Evolutionary conservation across 2,888 invertebrate species (phyloP), one percentile per base, ranked within the genome.

Genomic region (Hydrotaea cyrtoneurina): DNA sequence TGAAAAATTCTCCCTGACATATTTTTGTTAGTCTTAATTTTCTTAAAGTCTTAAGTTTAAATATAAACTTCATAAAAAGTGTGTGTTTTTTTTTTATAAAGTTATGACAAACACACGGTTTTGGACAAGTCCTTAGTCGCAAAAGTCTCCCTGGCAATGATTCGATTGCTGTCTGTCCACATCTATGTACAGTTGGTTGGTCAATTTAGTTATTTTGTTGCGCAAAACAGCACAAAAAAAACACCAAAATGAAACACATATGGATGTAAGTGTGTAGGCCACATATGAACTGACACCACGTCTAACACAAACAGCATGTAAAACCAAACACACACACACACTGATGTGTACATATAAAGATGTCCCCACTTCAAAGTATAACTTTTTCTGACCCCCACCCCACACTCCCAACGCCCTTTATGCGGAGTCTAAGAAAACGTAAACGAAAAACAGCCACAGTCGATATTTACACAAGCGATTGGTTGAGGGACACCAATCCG

Each of bases 391-490:
- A 7, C 31, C 39, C 50, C 2, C 50, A 43, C 7, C 57, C 23
- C 57, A 21, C 57, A 3, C 23, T 7, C 39, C 66, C 43, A 43
- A 31, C 66, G 2, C 3, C 31, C 31, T 4, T 2, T 31, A 43
- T 46, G 19, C 19, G n/a, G n/a, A n/a, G n/a, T 19, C 39, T 66
- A 19, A 66, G 39, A 66, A 43, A 39, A 2, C 31, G 31, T n/a
- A 31, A 31, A 31, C 31, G 3, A 7, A 31, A 31, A 7, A 19
- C 39, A 43, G 43, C 46, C 69, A 46, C 23, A 21, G 78, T 66
- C 77, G 84, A 89, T 92, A 90, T 92, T 92, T 92, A 90, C 92
- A 90, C 90, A 91, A 90, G 89, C 91, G 92, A 92, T 92, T 92
- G 92, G 92, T 90, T 91, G 90, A 91, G 89, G 89, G 90, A 89